Percentiles rank a stretch among this genome's conserved stretches.
These are phyloP conservation scores for Odontesthes bonariensis DNA, from an alignment of 2,113 vertebrate genomes.

Conservation along the genomic window DNA sequence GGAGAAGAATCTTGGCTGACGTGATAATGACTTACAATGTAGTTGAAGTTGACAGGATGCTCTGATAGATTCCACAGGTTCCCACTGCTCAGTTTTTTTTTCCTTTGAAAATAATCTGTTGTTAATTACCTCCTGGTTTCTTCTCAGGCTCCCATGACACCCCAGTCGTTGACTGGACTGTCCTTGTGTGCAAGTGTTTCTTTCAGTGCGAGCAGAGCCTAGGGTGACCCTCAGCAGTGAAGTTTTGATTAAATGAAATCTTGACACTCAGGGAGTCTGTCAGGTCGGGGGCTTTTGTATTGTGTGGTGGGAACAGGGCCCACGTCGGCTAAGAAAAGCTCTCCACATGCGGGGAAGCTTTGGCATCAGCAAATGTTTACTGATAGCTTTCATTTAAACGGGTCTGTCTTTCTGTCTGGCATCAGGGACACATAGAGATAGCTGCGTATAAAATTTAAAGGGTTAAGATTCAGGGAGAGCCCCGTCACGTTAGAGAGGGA, in stretches of 20 bases:
- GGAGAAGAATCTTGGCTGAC: constrained; percentile 23
- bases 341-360: constrained; percentile 64
- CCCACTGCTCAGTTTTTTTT: constrained; percentile 34
- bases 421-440: constrained; percentile 38
- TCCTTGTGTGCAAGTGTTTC: constrained; percentile 49
- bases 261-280: constrained; percentile 51
- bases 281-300: constrained; percentile 64
- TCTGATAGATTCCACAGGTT: constrained; percentile 63
- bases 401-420: constrained; percentile 47
- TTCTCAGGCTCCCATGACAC: constrained; percentile 64
- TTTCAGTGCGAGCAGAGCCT: constrained; percentile 39
- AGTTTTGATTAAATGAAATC: constrained; percentile 69
- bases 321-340: constrained; percentile 65
- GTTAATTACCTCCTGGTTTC: constrained; percentile 67
- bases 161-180: constrained; percentile 42
- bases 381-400: constrained; percentile 45
- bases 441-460: constrained; percentile 57
- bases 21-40: constrained; percentile 39
- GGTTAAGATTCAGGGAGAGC: constrained; percentile 57
- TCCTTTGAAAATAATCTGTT: constrained; percentile 65
- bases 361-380: constrained; percentile 58
- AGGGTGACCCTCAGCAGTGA: constrained; percentile 55
- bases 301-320: constrained; percentile 67
- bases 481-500: constrained; percentile 60
- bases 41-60: constrained; percentile 44